Evolutionary conservation across 2,888 invertebrate genomes (phyloP), one percentile per base, ranked within the genome.

Genomic region (Sinohyriopsis cumingii): DNA sequence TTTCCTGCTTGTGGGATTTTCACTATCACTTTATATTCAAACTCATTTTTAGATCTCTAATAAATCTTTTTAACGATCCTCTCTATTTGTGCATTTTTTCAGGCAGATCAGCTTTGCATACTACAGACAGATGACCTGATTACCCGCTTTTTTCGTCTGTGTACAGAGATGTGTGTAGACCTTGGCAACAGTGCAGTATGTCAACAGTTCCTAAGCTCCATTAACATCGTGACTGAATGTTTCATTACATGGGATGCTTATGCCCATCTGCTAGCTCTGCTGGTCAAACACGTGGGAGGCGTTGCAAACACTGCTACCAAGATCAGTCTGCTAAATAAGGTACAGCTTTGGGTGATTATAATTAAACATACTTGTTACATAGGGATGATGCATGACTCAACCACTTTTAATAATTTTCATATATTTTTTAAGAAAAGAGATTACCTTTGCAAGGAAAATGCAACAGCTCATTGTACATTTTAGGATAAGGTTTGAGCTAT

Each of bases 101-200:
- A 97, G 90, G 97, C 99, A 97, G 98, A 98, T 89, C 93, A 95
- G 85, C 95, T 96, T 83, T 97, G 99, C 5, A 97, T 99, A 73
- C 92, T 98, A 67, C 98, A 98, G 90, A 97, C 98, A 0, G 99
- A 99, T 88, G 99, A 99, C 87, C 92, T 98, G 86, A 98, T 99
- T 76, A 97, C 98, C 0, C 92, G 98, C 71, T 99, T 99, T 92
- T 98, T 99, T 92, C 94, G 98, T 59, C 93, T 98, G 74, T 97
- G 97, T 69, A 97, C 97, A 0, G 97, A 98, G 90, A 94, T 98
- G 93, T 98, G 98, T 90, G 95, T 98, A 3, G 97, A 98, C 89
- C 93, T 96, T 70, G 96, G 97, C 56, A 98, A 98, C 89, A 93
- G 97, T 71, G 93, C 94, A 66, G 91, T 96, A 18, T 92, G 93